These are phyloP conservation scores for Cepphus grylle DNA, from an alignment of 2,113 vertebrate genomes.

Conservation along the genomic window DNA sequence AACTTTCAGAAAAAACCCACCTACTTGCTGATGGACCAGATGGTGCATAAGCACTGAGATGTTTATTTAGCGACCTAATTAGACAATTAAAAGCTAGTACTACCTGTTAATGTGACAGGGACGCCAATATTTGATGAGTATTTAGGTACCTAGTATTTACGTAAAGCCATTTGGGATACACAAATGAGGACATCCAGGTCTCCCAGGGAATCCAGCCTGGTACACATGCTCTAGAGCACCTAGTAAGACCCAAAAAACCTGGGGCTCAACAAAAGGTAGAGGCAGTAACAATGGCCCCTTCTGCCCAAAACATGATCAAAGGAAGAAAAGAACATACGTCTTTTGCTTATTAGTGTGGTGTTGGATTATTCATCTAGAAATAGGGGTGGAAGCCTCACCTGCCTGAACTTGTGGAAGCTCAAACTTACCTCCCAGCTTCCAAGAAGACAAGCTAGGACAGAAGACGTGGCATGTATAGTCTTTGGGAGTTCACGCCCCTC, in stretches of 20 bases:
- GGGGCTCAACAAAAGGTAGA: neutral
- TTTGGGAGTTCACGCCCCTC: neutral
- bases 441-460: neutral
- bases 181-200: neutral
- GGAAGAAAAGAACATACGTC: neutral
- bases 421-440: neutral
- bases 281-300: neutral
- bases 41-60: neutral
- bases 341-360: neutral
- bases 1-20: neutral
- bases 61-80: neutral
- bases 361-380: neutral
- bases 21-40: neutral
- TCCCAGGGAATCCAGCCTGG: neutral
- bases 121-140: neutral
- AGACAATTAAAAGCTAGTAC: neutral
- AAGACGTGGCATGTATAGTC: neutral
- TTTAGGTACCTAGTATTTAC: neutral
- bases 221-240: accelerated
- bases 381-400: neutral
- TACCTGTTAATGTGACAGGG: neutral
- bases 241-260: neutral
- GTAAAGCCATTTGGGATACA: neutral
- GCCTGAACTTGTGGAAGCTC: neutral
- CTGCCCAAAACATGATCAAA: neutral